phyloP scores from a whole-genome alignment of 2,888 invertebrate species.

The Ceramica pisi region DNA sequence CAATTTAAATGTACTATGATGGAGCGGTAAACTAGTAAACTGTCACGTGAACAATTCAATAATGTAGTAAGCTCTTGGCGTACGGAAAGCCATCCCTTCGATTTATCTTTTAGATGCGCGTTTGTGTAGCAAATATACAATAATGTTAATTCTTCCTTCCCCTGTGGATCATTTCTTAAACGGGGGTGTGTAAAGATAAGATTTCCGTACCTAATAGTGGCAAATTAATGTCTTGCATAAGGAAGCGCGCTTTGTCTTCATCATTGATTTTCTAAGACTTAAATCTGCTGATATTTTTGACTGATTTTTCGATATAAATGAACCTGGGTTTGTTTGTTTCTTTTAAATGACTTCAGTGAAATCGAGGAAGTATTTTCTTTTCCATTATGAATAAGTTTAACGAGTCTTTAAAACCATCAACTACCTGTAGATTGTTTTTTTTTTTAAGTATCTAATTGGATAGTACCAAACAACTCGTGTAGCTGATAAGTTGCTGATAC shows the following conservation, averaged over 20 bases:
- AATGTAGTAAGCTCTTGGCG: neutral
- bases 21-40: neutral
- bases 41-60: neutral
- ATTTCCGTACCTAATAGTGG: conserved; percentile 23
- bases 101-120: neutral
- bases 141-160: no score
- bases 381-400: neutral
- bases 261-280: neutral
- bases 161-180: neutral
- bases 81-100: neutral
- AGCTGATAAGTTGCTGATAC: neutral
- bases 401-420: neutral
- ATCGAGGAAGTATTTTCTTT: neutral
- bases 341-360: neutral
- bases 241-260: neutral
- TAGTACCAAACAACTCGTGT: neutral
- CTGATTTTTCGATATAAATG: neutral
- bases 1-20: neutral
- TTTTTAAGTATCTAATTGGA: neutral
- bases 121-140: neutral
- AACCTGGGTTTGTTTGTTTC: neutral
- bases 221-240: conserved; percentile 7
- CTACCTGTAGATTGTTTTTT: neutral
- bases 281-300: neutral
- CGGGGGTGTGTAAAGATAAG: neutral